Conservation (phyloP, 1,140 invertebrate genomes). For the Zeugodacus cucurbitae region DNA sequence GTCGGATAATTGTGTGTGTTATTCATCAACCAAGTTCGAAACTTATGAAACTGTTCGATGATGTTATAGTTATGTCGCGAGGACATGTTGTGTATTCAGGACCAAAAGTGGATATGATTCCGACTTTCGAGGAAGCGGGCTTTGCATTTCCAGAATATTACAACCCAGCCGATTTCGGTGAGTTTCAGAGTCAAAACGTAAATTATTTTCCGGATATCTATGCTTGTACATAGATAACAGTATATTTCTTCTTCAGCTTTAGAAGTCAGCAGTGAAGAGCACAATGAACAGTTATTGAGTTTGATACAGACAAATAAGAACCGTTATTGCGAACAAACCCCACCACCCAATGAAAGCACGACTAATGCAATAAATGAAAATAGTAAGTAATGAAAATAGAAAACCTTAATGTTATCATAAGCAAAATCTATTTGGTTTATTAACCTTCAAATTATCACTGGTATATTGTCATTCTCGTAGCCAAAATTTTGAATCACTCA, state of each 20-base stretch:
- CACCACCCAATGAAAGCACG: slow-evolving; percentile 41
- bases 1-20: slow-evolving; percentile 84
- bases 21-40: slow-evolving; percentile 91
- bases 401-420: not conserved
- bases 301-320: slow-evolving; percentile 53
- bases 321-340: slow-evolving; percentile 25
- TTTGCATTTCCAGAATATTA: slow-evolving; percentile 75
- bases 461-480: not conserved
- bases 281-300: slow-evolving; percentile 47
- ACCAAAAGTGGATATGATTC: slow-evolving; percentile 68
- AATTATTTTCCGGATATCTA: not conserved
- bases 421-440: not conserved
- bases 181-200: not conserved
- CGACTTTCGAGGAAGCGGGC: slow-evolving; percentile 68
- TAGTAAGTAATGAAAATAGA: slow-evolving; percentile 57
- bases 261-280: slow-evolving; percentile 57
- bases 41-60: slow-evolving; percentile 79
- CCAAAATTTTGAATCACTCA: not conserved
- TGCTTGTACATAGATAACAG: not conserved
- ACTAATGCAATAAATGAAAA: slow-evolving; percentile 48
- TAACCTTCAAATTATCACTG: not conserved
- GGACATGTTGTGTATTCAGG: slow-evolving; percentile 73
- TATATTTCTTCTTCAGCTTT: slow-evolving; percentile 47
- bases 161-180: slow-evolving; percentile 74
- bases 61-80: slow-evolving; percentile 71